Base-by-base conservation (phyloP, 2,888 invertebrate genomes). In the Pheosia gnoma region DNA sequence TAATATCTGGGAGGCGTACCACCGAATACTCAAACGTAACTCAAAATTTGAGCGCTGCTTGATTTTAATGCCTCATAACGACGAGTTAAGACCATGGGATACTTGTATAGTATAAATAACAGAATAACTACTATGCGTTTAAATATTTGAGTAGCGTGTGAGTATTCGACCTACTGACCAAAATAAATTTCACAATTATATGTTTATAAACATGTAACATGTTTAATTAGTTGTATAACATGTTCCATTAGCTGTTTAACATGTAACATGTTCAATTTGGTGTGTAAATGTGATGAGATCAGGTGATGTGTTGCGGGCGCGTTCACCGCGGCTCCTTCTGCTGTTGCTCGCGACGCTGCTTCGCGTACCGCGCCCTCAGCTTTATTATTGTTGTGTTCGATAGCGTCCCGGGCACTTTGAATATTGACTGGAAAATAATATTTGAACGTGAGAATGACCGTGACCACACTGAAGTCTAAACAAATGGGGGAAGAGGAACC, bases 321-420 rank as follows among this genome's bases (percentile, higher is more conserved):
- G 63, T 83, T 91, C 87, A 92, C 77, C 90, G 92, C 11, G 85
- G 89, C 66, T 91, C 92, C 70, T 90, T 91, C 65, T 88, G 89
- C 25, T 89, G 90, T 52, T 94, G 94, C 75, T 94, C 94, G 10
- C 88, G 87, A 39, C 94, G 94, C 72, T 94, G 94, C 77, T 94
- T 93, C 7, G 94, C 91, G 72, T 94, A 93, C 58, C 94, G 95
- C 57, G 88, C 92, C 65, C 96, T 91, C 66, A 96, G 84, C 79
- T 95, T 96, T 57, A 94, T 85, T 77, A 97, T 95, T 63, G 94
- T 95, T 54, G 94, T 90, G 75, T 94, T 95, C 55, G 97, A 95
- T 78, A 98, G 93, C 56, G 96, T 96, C 64, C 97, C 97, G 75
- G 97, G 96, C 84, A 96, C 94, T 91, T 95, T 96, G 88, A 98